Percentiles rank a stretch among this genome's conserved stretches.
phyloP scores from a whole-genome alignment of 2,888 invertebrate genomes.

The Nezara viridula region DNA sequence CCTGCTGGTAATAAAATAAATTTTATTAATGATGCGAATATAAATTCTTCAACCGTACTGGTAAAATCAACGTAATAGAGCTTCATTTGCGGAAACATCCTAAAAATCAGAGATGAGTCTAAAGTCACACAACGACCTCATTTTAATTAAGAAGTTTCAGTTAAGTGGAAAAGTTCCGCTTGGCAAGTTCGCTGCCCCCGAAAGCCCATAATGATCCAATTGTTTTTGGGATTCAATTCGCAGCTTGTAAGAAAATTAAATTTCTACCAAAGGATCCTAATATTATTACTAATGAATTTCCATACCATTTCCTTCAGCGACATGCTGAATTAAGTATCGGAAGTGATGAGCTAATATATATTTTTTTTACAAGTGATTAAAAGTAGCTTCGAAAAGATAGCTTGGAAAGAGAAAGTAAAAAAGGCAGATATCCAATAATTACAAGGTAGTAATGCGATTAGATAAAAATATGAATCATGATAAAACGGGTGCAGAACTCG shows the following conservation, averaged over 20 bases:
- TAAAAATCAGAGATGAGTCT: not conserved
- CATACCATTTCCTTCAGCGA: not conserved
- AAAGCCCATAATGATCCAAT: conserved; percentile 29
- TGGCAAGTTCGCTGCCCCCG: not conserved
- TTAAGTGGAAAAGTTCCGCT: conserved; percentile 20
- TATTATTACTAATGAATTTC: not conserved
- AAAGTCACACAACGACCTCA: conserved; percentile 33
- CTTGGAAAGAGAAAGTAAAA: not conserved
- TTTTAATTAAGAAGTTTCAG: conserved; percentile 42
- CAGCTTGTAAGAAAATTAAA: conserved; percentile 16
- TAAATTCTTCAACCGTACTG: not conserved
- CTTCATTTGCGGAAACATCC: not conserved
- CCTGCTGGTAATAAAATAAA: too few species aligned
- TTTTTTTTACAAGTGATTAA: not conserved
- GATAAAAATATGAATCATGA: not conserved
- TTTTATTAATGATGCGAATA: not conserved
- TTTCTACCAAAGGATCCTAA: not conserved
- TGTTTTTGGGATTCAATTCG: conserved; percentile 8
- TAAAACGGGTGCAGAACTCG: too few species aligned
- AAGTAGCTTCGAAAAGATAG: too few species aligned
- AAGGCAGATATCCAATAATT: not conserved
- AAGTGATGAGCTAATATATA: not conserved
- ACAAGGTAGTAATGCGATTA: not conserved
- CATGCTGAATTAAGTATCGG: not conserved
- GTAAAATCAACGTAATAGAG: not conserved